Evolutionary conservation across 1,140 invertebrate genomes (phyloP), one percentile per base, ranked within the genome.

Genomic region (Atta colombica): DNA sequence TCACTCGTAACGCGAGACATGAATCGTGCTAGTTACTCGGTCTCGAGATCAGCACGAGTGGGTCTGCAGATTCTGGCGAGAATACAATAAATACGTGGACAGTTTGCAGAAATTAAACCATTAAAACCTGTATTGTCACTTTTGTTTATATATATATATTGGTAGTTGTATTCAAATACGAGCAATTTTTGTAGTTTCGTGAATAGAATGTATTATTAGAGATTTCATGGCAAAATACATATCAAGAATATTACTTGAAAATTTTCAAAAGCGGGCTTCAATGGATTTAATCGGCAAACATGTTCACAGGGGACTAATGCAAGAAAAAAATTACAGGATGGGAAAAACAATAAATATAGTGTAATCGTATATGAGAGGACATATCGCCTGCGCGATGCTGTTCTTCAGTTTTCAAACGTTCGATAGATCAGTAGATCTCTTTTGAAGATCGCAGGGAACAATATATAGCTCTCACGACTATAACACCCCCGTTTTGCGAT

Each of bases 11-110:
- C 75, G n/a, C 66, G 25, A 25, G n/a, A 68, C 16, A 28, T 16
- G 55, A 53, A 49, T 55, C 55, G 39, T 8, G 51, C 39, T 68
- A 31, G 39, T 49, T 61, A 45, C 14, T 2, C 10, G 58, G 18
- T 61, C 35, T 74, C 53, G 55, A 53, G 12, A 21, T 45, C 14
- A 10, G 49, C 81, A 14, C 91, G 93, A 95, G 94, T 95, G 94
- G 90, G 88, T 94, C 92, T 94, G 93, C 91, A 93, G 93, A 95
- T 90, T 94, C 72, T 91, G 93, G 94, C 93, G 66, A 31, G 53
- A 35, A 7, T 18, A 58, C 21, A 0, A 58, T 4, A 45, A n/a
- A 63, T 2, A 63, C 21, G 10, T 6, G 3, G 21, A n/a, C 10
- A 28, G 28, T 51, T 65, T 45, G 51, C 10, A 10, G 25, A 58